Evolutionary conservation across 2,797 vertebrate species (phyloP).

Genomic region (Argyrosomus regius): DNA sequence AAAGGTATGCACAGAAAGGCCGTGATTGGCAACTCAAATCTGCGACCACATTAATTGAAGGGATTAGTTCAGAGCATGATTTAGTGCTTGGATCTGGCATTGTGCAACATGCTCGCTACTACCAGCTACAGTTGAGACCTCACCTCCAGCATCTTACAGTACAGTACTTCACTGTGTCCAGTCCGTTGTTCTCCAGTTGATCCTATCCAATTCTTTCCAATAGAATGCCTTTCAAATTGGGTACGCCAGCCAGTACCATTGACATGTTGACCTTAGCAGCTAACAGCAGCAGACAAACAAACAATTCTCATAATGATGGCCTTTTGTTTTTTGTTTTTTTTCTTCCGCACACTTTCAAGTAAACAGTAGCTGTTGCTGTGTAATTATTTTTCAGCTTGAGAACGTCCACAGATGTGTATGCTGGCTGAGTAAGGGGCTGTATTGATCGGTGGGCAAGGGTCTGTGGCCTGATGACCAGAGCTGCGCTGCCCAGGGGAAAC

Average conservation of each 20-base stretch:
- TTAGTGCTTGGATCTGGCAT: constrained; percentile 43
- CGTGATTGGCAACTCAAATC: constrained; percentile 44
- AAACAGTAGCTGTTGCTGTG: constrained; percentile 79
- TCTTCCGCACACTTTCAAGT: constrained; percentile 70
- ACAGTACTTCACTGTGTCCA: constrained; percentile 44
- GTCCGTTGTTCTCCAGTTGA: constrained; percentile 49
- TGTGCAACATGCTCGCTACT: constrained; percentile 34
- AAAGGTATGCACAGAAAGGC: constrained; percentile 61
- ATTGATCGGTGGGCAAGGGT: constrained; percentile 83
- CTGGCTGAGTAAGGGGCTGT: constrained; percentile 72
- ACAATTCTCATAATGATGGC: constrained; percentile 76
- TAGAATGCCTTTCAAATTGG: constrained; percentile 74
- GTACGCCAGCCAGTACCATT: constrained; percentile 61
- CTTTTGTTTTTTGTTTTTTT: constrained; percentile 52
- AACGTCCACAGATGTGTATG: constrained; percentile 79
- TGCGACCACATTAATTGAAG: constrained; percentile 61
- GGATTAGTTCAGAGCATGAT: constrained; percentile 45
- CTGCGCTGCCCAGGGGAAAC: constrained; percentile 76
- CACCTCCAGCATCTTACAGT: constrained; percentile 37
- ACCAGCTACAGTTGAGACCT: constrained; percentile 48
- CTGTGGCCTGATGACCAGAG: constrained; percentile 82
- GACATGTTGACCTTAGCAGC: constrained; percentile 78
- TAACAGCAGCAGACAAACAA: constrained; percentile 77
- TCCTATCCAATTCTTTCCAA: constrained; percentile 66
- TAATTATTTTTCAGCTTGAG: constrained; percentile 87